Conservation (phyloP, 2,797 vertebrate genomes). For the Mormyrus proboscirostris region DNA sequence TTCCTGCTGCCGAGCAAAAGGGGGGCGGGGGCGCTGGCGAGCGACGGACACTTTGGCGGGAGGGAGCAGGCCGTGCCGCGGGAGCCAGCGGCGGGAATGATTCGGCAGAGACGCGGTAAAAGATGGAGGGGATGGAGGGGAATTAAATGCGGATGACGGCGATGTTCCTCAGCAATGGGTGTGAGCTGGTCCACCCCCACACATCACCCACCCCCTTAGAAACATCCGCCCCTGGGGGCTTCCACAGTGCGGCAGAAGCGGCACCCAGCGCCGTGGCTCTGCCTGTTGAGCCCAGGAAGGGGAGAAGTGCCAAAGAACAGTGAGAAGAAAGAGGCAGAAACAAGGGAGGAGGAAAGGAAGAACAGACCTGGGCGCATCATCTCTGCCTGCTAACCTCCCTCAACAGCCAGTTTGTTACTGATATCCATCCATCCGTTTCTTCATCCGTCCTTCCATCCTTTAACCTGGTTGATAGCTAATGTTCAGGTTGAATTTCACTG, state of each 20-base stretch:
- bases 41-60: constrained; percentile 11
- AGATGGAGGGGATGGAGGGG: constrained; percentile 21
- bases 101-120: constrained; percentile 33
- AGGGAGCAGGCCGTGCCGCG: not conserved
- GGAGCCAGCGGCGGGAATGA: constrained; percentile 28
- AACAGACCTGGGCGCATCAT: not conserved
- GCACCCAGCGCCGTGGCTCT: not conserved
- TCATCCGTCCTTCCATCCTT: not conserved
- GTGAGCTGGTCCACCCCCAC: not conserved
- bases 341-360: not conserved
- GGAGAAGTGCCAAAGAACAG: not conserved
- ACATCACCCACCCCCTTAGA: not conserved
- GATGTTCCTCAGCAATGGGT: constrained; percentile 13
- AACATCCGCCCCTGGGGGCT: not conserved
- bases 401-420: not conserved
- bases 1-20: constrained; percentile 25
- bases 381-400: not conserved
- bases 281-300: not conserved
- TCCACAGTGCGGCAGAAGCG: not conserved
- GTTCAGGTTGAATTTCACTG: not conserved
- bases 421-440: not conserved
- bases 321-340: not conserved
- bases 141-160: constrained; percentile 30
- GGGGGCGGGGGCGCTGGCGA: not conserved
- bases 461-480: not conserved